Percentiles rank a stretch among this genome's conserved stretches.
These are phyloP conservation scores for Tetramorium alpestre DNA, from an alignment of 1,140 invertebrate species.

Conservation along the genomic window DNA sequence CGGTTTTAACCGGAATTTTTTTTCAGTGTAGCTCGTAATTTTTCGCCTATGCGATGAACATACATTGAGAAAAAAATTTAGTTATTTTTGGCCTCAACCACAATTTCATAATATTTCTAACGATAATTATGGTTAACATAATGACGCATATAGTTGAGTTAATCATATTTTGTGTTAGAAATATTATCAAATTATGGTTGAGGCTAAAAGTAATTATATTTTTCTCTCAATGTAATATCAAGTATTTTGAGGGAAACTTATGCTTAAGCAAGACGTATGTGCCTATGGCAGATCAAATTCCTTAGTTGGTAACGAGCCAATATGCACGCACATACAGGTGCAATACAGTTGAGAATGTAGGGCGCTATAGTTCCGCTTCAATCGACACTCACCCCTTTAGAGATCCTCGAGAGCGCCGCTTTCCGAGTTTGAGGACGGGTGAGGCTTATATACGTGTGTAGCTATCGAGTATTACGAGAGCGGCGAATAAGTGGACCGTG, in stretches of 20 bases:
- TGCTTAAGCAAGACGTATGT: constrained; percentile 1
- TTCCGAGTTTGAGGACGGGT: constrained; percentile 54
- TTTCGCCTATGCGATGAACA: not conserved
- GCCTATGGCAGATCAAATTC: constrained; percentile 36
- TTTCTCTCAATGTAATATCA: not conserved
- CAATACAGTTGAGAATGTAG: constrained; percentile 38
- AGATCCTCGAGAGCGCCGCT: constrained; percentile 36
- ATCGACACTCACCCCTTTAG: constrained; percentile 64
- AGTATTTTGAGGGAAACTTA: not conserved
- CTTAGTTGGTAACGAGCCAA: constrained; percentile 55
- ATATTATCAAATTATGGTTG: too few relatives aligned
- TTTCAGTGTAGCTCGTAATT: not conserved
- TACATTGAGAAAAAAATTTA: too few relatives aligned
- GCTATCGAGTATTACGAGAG: constrained; percentile 47
- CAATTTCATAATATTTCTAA: too few relatives aligned
- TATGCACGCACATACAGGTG: not conserved
- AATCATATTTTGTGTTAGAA: too few relatives aligned
- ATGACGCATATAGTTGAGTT: too few relatives aligned
- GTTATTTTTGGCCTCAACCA: too few relatives aligned
- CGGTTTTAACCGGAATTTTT: too few relatives aligned
- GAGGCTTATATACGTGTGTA: constrained; percentile 34
- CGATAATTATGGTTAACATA: too few relatives aligned
- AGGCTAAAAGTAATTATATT: too few relatives aligned
- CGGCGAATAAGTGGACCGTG: constrained; percentile 51
- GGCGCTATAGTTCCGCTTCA: constrained; percentile 53